Base-by-base conservation (phyloP, 2,888 invertebrate species). In the Andrena minutula region DNA sequence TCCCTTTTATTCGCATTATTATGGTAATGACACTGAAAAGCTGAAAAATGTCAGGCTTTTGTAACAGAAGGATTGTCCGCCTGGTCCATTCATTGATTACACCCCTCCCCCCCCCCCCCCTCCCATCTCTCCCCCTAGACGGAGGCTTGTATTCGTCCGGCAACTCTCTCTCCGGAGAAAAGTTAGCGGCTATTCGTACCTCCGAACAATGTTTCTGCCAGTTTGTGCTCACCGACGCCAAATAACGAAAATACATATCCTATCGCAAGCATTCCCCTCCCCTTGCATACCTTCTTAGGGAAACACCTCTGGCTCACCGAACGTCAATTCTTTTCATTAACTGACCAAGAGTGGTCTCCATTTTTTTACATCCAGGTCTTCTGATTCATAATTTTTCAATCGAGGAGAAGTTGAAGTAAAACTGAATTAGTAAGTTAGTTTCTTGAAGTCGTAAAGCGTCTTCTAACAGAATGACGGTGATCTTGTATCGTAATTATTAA, bases 21-120 rank as follows among this genome's bases (percentile, higher is more conserved):
- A 92, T 91, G 91, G 91, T 93, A 93, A 93, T 93, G 93, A 93
- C 92, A 92, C 92, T 93, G 93, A 92, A 90, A 92, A 90, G 92
- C 90, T 91, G 88, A 92, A 91, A 91, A 92, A 90, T 91, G 90
- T 89, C 90, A 88, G 89, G 88, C 92, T 92, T 92, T 92, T 92
- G 92, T 92, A 90, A 91, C 90, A 89, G 89, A 91, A 90, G 90
- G 89, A 86, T 92, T 92, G 92, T 92, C 91, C 91, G 92, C 90
- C 91, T 87, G 89, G 92, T 91, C 92, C 92, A 92, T 92, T 92
- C 92, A 92, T 92, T 92, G 92, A 92, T 92, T 92, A 91, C 91
- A 88, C 75, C 71, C 82, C 76, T 49, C 30, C 28, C 12, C 74
- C 53, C 28, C 16, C 35, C 6, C 47, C 3, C 5, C n/a, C 28